phyloP scores from a whole-genome alignment of 2,113 vertebrate species.

The Oryzias curvinotus region DNA sequence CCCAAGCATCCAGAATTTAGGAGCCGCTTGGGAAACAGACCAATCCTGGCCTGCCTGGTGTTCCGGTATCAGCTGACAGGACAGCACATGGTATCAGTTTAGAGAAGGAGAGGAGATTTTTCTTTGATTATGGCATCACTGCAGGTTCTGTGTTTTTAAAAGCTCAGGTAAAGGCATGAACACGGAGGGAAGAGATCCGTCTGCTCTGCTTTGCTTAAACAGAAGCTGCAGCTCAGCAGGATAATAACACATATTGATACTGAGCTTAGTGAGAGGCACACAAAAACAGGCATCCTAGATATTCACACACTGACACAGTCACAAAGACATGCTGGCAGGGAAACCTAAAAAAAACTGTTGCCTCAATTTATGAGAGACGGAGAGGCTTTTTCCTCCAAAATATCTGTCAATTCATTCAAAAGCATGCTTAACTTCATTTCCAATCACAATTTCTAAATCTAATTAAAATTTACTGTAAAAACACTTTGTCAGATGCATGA shows the following conservation, averaged over 20 bases:
- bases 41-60: slow-evolving; percentile 33
- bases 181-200: too few relatives aligned
- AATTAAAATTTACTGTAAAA: too few relatives aligned
- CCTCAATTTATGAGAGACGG: too few relatives aligned
- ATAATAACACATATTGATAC: slow-evolving; percentile 48
- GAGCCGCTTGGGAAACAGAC: slow-evolving; percentile 17
- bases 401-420: too few relatives aligned
- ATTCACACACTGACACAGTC: too few relatives aligned
- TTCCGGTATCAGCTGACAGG: slow-evolving; percentile 50
- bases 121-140: slow-evolving; percentile 38
- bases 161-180: neutral
- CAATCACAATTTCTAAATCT: too few relatives aligned
- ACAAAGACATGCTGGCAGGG: too few relatives aligned
- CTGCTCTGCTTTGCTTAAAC: neutral
- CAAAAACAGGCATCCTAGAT: too few relatives aligned
- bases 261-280: slow-evolving; percentile 47
- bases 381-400: too few relatives aligned
- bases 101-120: neutral
- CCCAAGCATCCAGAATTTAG: slow-evolving; percentile 40
- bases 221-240: slow-evolving; percentile 40
- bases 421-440: too few relatives aligned
- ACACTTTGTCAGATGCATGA: too few relatives aligned
- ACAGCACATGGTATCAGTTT: slow-evolving; percentile 19
- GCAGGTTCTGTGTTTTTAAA: slow-evolving; percentile 41
- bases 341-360: too few relatives aligned